These are phyloP conservation scores for Odontamblyopus lacepedii DNA, from an alignment of 2,797 vertebrate species.

Conservation along the genomic window DNA sequence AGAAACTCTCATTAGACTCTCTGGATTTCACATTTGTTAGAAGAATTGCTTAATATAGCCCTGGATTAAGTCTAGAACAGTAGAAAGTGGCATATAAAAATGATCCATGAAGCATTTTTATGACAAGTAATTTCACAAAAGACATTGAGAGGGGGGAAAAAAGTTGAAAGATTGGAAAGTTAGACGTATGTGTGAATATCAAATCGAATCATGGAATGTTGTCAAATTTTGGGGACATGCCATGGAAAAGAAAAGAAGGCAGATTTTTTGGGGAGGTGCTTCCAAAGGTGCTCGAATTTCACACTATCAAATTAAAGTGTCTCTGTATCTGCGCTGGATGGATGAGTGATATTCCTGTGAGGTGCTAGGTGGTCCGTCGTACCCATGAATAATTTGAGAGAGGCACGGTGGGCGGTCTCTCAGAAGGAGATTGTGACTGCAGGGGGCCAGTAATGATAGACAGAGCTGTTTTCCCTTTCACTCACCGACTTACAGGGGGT, in stretches of 20 bases:
- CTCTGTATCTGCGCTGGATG: conserved; percentile 57
- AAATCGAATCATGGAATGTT: conserved; percentile 43
- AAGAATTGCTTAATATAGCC: conserved; percentile 19
- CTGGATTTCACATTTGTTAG: conserved; percentile 16
- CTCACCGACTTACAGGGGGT: conserved; percentile 38
- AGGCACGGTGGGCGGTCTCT: conserved; percentile 59
- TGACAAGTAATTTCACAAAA: conserved; percentile 9
- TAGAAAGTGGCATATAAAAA: conserved; percentile 6
- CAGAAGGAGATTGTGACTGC: conserved; percentile 61
- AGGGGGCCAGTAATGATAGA: conserved; percentile 70
- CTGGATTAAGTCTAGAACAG: conserved; percentile 12
- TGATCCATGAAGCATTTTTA: conserved; percentile 5
- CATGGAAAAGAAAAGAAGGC: conserved; percentile 51
- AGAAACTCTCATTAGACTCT: conserved; percentile 12
- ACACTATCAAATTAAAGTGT: conserved; percentile 73
- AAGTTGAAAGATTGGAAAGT: conserved; percentile 12
- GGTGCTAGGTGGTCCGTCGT: conserved; percentile 63
- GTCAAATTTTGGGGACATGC: conserved; percentile 27
- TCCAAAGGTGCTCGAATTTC: conserved; percentile 65
- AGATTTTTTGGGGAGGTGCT: conserved; percentile 63
- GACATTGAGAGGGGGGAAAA: conserved; percentile 4
- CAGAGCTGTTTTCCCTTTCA: conserved; percentile 54
- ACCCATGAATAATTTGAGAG: conserved; percentile 77
- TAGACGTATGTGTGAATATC: conserved; percentile 33
- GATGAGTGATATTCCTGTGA: conserved; percentile 69